Conservation (phyloP, 2,888 invertebrate species). For the Podabrus alpinus region DNA sequence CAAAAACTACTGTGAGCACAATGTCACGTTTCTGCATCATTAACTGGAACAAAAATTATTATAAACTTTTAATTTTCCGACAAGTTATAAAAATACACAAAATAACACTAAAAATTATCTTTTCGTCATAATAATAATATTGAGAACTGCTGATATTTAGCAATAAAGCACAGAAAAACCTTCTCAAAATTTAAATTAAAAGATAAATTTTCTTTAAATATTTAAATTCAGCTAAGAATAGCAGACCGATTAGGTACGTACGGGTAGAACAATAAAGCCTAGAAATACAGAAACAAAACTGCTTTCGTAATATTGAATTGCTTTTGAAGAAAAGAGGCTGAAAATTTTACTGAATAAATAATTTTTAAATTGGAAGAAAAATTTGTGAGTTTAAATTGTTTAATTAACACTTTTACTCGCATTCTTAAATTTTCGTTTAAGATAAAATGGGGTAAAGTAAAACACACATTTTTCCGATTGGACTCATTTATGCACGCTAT, state of each 20-base stretch:
- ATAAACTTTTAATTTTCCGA: neutral
- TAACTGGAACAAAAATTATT: slow-evolving; percentile 55
- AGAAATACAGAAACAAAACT: neutral
- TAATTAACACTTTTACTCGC: neutral
- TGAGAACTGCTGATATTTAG: neutral
- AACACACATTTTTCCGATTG: neutral
- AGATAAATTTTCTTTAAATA: neutral
- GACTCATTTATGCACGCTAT: neutral
- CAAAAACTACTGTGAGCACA: slow-evolving; percentile 67
- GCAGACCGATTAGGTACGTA: neutral
- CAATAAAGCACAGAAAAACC: neutral
- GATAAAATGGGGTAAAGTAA: neutral
- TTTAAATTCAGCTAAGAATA: neutral
- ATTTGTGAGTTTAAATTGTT: neutral
- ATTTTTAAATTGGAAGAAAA: neutral
- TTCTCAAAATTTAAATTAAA: neutral
- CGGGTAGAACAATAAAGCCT: neutral
- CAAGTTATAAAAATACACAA: too few species aligned
- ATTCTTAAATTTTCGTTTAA: neutral
- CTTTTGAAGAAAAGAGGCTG: too few species aligned
- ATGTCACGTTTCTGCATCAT: slow-evolving; percentile 73
- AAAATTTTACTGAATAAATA: neutral
- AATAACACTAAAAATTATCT: too few species aligned
- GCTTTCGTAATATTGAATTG: neutral
- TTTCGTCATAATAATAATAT: neutral